Conservation (phyloP, 2,113 vertebrate genomes). For the Psittacus erithacus region DNA sequence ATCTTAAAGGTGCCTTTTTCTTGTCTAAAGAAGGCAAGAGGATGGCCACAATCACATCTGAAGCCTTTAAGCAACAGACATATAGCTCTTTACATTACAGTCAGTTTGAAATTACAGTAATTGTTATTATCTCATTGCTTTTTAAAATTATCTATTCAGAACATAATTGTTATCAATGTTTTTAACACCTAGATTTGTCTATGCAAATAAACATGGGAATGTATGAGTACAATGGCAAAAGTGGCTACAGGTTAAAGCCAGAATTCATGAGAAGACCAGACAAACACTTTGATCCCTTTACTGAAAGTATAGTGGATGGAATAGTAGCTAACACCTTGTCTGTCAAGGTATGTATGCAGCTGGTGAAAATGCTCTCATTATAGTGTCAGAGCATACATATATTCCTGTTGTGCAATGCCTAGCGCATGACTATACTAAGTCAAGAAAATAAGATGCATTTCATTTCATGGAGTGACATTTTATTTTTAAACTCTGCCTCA, state of each 20-base stretch:
- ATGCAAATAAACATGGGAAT: conserved; percentile 99
- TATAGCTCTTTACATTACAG: neutral
- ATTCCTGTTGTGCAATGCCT: neutral
- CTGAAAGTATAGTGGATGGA: conserved; percentile 94
- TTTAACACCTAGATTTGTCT: conserved; percentile 84
- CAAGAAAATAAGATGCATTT: neutral
- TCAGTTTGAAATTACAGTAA: neutral
- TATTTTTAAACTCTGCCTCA: neutral
- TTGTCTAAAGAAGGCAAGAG: neutral
- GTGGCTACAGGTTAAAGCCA: conserved; percentile 93
- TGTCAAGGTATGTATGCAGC: conserved; percentile 84
- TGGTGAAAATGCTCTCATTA: neutral
- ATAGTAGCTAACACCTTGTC: conserved; percentile 97
- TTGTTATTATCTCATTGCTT: neutral
- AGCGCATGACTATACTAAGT: neutral
- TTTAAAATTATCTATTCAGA: neutral
- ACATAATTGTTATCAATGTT: neutral
- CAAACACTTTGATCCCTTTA: conserved; percentile 97
- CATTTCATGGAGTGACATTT: neutral
- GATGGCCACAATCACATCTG: neutral
- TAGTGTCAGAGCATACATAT: neutral
- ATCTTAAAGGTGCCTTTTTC: neutral
- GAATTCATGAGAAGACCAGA: conserved; percentile 97
- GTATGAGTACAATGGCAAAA: conserved; percentile 97
- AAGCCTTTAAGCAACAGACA: neutral